phyloP scores from a whole-genome alignment of 2,888 invertebrate genomes.

The Patella ulyssiponensis region DNA sequence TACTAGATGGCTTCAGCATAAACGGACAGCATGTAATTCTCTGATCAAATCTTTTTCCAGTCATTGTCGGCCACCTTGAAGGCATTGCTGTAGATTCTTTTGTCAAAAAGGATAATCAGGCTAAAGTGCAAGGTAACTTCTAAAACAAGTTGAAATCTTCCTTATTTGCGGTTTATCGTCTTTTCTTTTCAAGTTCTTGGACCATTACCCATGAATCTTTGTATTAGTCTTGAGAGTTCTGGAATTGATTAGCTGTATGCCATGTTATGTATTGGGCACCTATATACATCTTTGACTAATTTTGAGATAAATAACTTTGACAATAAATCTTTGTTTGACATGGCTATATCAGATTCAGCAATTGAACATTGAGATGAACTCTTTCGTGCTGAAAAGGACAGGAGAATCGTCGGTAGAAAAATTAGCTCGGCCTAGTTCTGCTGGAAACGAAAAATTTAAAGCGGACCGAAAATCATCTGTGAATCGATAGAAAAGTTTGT shows the following conservation, averaged over 20 bases:
- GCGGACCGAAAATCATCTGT: no score
- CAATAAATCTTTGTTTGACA: no score
- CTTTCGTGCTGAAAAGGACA: no score
- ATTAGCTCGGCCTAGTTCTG: no score
- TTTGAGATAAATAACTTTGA: background rate
- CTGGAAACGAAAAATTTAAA: no score
- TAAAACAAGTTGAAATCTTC: no score
- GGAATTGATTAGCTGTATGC: background rate
- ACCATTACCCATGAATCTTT: background rate
- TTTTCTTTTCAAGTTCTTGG: background rate
- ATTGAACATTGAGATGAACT: no score
- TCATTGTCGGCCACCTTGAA: no score
- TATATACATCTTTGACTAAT: background rate
- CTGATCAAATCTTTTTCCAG: background rate
- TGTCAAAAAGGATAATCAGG: background rate
- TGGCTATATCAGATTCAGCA: no score
- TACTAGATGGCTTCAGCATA: conserved; percentile 12
- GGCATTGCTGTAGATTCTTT: background rate
- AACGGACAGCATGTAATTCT: background rate
- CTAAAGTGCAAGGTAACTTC: background rate
- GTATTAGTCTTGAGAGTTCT: background rate
- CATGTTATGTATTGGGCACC: background rate
- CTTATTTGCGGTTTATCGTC: background rate
- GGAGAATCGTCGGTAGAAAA: no score
- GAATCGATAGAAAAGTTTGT: background rate